Evolutionary conservation across 2,888 invertebrate genomes (phyloP), one percentile per base, ranked within the genome.

Genomic region (Acleris literana): DNA sequence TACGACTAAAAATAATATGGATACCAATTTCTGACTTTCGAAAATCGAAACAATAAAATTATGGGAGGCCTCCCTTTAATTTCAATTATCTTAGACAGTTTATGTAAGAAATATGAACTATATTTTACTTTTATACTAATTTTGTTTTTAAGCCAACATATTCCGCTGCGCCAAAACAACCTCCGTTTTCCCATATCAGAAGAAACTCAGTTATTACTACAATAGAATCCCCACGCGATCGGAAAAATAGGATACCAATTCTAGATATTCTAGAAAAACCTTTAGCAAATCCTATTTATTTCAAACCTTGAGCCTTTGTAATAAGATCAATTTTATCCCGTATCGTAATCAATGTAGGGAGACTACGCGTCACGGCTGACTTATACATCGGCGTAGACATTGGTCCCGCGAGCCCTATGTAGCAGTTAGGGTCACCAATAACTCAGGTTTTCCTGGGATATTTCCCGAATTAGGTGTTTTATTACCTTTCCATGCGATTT

Each of bases 381-480:
- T 63, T 63, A 64, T 64, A 69, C 64, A 69, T 69, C 71, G 69
- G 71, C 69, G 67, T 68, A 73, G 65, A 68, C 65, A 68, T 68
- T 70, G 63, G 69, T 65, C 70, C 70, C 71, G 17, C 57, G 72
- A 71, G 72, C 39, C 69, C 69, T 68, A 69, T 72, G 67, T 57
- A 60, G 68, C 52, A 52, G 61, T 55, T 64, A 74, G 68, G 68
- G 70, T 59, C 55, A 61, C 73, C 72, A 70, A 44, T 62, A 67
- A 59, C 70, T 69, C 49, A 54, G 58, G 62, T 68, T 67, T 54
- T 22, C 2, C 1, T 20, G 39, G 61, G 57, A 57, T 43, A 61
- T 53, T 57, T 33, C 33, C 6, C 3, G 25, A 5, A 20, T n/a
- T 48, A 56, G 29, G 57, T 53, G 49, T 53, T 46, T 53, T 61